Conservation (phyloP, 1,140 invertebrate species). For the Pogonomyrmex barbatus region DNA sequence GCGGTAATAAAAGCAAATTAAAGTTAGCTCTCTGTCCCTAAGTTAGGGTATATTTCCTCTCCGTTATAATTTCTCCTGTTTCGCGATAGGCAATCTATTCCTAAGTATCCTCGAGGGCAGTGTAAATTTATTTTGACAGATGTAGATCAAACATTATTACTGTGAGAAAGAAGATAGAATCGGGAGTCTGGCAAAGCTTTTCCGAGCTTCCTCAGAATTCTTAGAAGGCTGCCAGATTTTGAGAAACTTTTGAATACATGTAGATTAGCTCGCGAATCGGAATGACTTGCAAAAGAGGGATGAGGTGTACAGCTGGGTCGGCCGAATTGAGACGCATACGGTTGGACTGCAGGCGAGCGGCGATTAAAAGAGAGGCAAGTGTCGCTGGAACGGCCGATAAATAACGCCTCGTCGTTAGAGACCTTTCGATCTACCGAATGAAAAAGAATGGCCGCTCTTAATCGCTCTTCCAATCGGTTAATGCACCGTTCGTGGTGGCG, state of each 20-base stretch:
- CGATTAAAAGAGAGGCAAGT: conserved; percentile 69
- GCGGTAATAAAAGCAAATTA: conserved; percentile 71
- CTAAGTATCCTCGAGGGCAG: not conserved
- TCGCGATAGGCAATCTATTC: conserved; percentile 13
- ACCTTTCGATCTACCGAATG: conserved; percentile 73
- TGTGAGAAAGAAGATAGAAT: not conserved
- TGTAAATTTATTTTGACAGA: conserved; percentile 29
- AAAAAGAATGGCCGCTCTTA: conserved; percentile 74
- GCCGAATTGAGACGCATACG: conserved; percentile 36
- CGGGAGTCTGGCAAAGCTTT: not conserved
- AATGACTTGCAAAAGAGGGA: conserved; percentile 13
- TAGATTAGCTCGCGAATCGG: conserved; percentile 1
- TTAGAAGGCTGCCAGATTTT: conserved; percentile 8
- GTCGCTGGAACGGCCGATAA: conserved; percentile 67
- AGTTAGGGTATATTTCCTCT: too few species aligned
- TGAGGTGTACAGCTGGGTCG: not conserved
- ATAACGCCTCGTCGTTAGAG: conserved; percentile 70
- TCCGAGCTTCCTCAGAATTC: not conserved
- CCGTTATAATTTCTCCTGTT: conserved; percentile 40
- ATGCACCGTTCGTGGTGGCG: conserved; percentile 71
- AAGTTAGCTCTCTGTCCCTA: conserved; percentile 46
- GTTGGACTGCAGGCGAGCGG: not conserved
- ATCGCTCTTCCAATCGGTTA: conserved; percentile 76
- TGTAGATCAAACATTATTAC: not conserved
- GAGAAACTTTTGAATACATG: not conserved